Percentiles rank a stretch among this genome's conserved stretches.
These are phyloP conservation scores for Selenia dentaria DNA, from an alignment of 2,888 invertebrate genomes.

Conservation along the genomic window DNA sequence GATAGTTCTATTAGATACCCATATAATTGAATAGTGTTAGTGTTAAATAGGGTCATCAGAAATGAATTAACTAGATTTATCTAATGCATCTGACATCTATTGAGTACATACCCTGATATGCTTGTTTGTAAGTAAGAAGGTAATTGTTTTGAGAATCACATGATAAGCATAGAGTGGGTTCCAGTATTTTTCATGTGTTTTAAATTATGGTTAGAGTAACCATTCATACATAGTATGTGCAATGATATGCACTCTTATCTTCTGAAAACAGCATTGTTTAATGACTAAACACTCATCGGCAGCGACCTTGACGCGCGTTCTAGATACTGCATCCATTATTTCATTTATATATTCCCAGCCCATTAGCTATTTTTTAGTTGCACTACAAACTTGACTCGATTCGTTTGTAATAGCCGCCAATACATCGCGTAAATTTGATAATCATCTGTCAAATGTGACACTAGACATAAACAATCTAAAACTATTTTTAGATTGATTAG, in stretches of 20 bases:
- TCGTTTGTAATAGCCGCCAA: slow-evolving; percentile 47
- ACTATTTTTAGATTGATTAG: neutral
- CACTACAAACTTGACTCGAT: slow-evolving; percentile 20
- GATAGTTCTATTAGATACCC: neutral
- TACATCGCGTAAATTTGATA: slow-evolving; percentile 3
- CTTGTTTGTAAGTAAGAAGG: too few species aligned
- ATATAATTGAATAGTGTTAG: too few species aligned
- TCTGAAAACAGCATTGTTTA: neutral
- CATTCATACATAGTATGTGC: neutral
- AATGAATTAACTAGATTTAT: too few species aligned
- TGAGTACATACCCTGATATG: too few species aligned
- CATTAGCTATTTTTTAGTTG: slow-evolving; percentile 25
- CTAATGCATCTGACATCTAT: too few species aligned
- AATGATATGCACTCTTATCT: neutral
- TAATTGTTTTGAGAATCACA: too few species aligned
- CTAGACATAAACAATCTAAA: slow-evolving; percentile 44
- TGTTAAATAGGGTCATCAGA: too few species aligned
- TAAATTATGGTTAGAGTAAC: neutral
- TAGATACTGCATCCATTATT: slow-evolving; percentile 33
- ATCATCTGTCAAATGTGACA: slow-evolving; percentile 26
- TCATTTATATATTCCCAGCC: slow-evolving; percentile 27
- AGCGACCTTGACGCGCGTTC: slow-evolving; percentile 38
- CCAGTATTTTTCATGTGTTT: neutral
- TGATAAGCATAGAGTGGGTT: too few species aligned
- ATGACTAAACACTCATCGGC: slow-evolving; percentile 15